Base-by-base conservation (phyloP, 2,888 invertebrate species). In the Drosophila nr. fundita region DNA sequence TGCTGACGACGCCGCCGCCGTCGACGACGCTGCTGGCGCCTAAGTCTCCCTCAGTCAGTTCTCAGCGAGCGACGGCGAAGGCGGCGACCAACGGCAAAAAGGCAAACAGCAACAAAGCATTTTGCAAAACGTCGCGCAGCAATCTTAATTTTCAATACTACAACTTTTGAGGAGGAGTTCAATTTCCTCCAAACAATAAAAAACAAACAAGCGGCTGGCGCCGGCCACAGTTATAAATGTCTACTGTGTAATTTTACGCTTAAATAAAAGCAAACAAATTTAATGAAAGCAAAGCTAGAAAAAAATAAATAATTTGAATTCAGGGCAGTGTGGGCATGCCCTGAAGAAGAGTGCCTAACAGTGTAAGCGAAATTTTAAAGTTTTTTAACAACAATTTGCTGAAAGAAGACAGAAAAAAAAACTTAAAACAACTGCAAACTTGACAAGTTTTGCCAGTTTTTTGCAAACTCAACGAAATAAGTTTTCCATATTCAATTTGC, bases 51-150 rank as follows among this genome's bases (percentile, higher is more conserved):
- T 61, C 74, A 83, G 68, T 87, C 70, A 69, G 82, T 88, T 65
- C 80, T 80, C 84, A 68, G 75, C 78, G 69, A 79, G 83, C 77
- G 77, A 83, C 82, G 68, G 68, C 67, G 65, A 79, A 79, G 79
- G 67, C 67, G 75, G 77, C 83, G 67, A 68, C 34, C 70, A 66
- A 66, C 78, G 72, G 64, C 49, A 62, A 59, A 64, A 70, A 36
- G 24, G 49, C 68, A 63, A 59, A 50, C 36, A 29, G 55, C 55
- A 55, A 57, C 60, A 57, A 42, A 42, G 61, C 65, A 54, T 54
- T 64, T 76, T 52, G 49, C 69, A 68, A 57, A 73, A 68, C 58
- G 74, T 80, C 76, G 80, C 78, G 72, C 73, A 75, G 65, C 79
- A 78, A 80, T 80, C 68, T 79, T 75, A 67, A 58, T 80, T 72